Base-by-base conservation (phyloP, 2,113 vertebrate genomes). In the Proteles cristata region DNA sequence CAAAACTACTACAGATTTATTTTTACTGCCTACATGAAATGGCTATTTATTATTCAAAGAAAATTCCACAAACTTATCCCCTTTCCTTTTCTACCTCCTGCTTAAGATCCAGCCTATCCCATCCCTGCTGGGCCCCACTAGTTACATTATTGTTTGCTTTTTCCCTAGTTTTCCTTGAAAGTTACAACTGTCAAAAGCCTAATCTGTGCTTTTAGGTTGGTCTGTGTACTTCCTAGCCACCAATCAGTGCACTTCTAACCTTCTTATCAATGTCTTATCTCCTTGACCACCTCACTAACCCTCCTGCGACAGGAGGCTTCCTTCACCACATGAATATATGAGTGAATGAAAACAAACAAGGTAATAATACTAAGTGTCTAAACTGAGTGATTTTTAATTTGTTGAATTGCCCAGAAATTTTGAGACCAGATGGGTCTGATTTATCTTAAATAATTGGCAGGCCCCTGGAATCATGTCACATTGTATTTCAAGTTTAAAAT, bases 401-500 rank as follows among this genome's bases (percentile, higher is more conserved):
- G 31, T 81, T 89, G n/a, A 91, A 50, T 74, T 58, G 58, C 79
- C 77, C 61, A 66, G 58, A 58, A 84, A 81, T 45, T 81, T 97
- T 61, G 73, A 82, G 31, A 84, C 35, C 28, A 90, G 33, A 25
- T 90, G 35, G 48, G 80, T 92, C 68, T 80, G 65, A 80, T 79
- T 93, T 90, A 69, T 85, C 76, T 48, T 77, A 81, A 86, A 63
- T 95, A 80, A 95, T 11, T 68, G 16, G 35, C n/a, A 88, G 63
- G 66, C 7, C 33, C 61, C 77, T 16, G 23, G 53, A 80, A 69
- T 94, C 21, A 11, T 84, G 5, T 35, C 66, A 68, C 50, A 68
- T 45, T 15, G 48, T 84, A 81, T 93, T 82, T 81, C 39, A 87
- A 58, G 25, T 81, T 94, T 84, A 68, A 87, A 31, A 35, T 88